Conservation (phyloP, 2,888 invertebrate species). For the Colostygia pectinataria region DNA sequence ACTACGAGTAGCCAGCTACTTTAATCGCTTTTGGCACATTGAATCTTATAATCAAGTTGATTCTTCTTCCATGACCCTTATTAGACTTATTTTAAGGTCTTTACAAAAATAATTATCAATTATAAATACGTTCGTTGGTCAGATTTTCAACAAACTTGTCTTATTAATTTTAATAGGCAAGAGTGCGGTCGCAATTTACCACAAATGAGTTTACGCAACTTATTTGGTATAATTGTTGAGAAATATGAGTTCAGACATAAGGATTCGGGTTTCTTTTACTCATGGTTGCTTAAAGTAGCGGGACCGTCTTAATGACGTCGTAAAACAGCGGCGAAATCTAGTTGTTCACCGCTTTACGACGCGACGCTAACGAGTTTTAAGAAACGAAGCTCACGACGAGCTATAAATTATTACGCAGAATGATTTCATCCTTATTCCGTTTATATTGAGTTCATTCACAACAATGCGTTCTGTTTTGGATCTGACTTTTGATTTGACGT, state of each 20-base stretch:
- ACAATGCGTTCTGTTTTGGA: conserved; percentile 29
- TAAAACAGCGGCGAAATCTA: too few species aligned
- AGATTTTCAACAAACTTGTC: conserved; percentile 43
- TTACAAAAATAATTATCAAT: too few species aligned
- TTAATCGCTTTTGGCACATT: too few species aligned
- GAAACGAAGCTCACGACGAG: too few species aligned
- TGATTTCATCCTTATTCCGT: conserved; percentile 34
- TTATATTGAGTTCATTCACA: conserved; percentile 24
- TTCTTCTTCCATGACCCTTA: too few species aligned
- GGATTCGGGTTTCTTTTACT: conserved; percentile 38
- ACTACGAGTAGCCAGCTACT: too few species aligned
- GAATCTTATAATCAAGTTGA: too few species aligned
- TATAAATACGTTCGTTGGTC: conserved; percentile 31
- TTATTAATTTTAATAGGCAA: conserved; percentile 54
- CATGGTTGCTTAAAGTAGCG: background rate
- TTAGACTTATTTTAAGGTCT: background rate
- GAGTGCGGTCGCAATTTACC: conserved; percentile 46
- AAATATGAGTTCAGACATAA: conserved; percentile 46
- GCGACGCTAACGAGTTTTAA: too few species aligned
- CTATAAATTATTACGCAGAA: background rate
- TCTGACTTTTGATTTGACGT: conserved; percentile 12
- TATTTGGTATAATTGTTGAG: conserved; percentile 54
- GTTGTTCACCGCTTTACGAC: too few species aligned
- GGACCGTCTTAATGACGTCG: too few species aligned
- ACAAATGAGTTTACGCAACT: conserved; percentile 54